phyloP scores from a whole-genome alignment of 2,113 vertebrate species.

The Syngnathoides biaculeatus region DNA sequence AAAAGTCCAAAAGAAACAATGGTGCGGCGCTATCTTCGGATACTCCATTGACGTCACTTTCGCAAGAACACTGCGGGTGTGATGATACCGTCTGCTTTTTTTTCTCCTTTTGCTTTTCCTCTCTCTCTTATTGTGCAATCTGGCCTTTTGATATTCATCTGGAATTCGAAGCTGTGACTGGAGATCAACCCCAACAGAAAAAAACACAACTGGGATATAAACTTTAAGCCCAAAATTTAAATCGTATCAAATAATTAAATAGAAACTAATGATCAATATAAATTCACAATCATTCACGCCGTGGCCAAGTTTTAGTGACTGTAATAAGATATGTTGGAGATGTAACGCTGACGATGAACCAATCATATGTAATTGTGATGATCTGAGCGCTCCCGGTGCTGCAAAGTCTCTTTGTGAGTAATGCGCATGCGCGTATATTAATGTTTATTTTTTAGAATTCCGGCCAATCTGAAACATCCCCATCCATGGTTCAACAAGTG shows the following conservation, averaged over 20 bases:
- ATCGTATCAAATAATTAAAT: not conserved
- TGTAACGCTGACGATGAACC: too few relatives aligned
- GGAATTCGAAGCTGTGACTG: conserved; percentile 17
- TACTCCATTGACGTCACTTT: not conserved
- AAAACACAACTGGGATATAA: not conserved
- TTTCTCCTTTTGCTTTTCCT: not conserved
- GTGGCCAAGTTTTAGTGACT: too few relatives aligned
- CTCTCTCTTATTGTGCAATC: not conserved
- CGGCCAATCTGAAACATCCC: too few relatives aligned
- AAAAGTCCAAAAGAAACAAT: not conserved
- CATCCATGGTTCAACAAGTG: too few relatives aligned
- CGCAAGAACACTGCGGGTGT: not conserved
- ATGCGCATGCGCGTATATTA: too few relatives aligned
- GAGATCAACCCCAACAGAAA: not conserved
- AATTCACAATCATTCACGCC: too few relatives aligned
- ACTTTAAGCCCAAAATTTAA: not conserved
- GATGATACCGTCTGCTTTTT: conserved; percentile 23
- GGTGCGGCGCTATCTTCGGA: not conserved
- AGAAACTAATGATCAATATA: too few relatives aligned
- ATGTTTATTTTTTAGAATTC: too few relatives aligned
- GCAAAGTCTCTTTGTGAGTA: too few relatives aligned
- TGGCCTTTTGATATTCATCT: conserved; percentile 33
- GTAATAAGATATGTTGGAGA: too few relatives aligned
- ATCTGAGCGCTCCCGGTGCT: too few relatives aligned
- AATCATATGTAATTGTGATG: too few relatives aligned